Base-by-base conservation (phyloP, 2,113 vertebrate genomes). In the Channa argus region DNA sequence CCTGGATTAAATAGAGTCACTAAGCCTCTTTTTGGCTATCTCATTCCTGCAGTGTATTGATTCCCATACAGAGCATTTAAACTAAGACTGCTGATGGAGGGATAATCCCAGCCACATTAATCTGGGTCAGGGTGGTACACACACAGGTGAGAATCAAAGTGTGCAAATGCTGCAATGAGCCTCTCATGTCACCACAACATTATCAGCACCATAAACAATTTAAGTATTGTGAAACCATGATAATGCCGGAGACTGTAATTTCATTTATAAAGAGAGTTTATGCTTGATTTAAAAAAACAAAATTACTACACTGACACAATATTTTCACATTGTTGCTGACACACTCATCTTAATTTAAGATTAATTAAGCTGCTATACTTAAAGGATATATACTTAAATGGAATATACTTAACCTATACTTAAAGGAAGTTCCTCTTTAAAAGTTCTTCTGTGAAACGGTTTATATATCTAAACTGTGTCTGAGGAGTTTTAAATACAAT, bases 1-100 rank as follows among this genome's bases (percentile, higher is more conserved):
- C 70, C 70, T 66, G 75, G 84, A 87, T 88, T 85, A 86, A 85
- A 75, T 41, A 33, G 65, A 88, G 80, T 84, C 80, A 56, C 63
- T 83, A 88, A 88, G 71, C 84, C 47, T 69, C 71, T 80, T 82
- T 74, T 59, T 14, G 68, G 62, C 56, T 64, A 83, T 83, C 78
- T 78, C 77, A 44, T 65, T 75, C 67, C 63, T 74, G 86, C 81
- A 72, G 77, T 4, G 65, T 65, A 81, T 77, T 74, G 72, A 81
- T 76, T 87, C 64, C 82, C 56, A 47, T 45, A 64, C 82, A 75
- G 51, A 73, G 64, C 58, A 55, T 79, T 73, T 49, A 58, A 44
- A 10, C 49, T 77, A 49, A 77, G 49, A 71, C 77, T 82, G 74
- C 77, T 71, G 84, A 88, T 80, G 77, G 77, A 51, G 80, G 82